A percentile compares a stretch with the other conserved stretches of the same genome.
Evolutionary conservation across 2,888 invertebrate genomes (phyloP).

Genomic region (Saturnia pavonia): DNA sequence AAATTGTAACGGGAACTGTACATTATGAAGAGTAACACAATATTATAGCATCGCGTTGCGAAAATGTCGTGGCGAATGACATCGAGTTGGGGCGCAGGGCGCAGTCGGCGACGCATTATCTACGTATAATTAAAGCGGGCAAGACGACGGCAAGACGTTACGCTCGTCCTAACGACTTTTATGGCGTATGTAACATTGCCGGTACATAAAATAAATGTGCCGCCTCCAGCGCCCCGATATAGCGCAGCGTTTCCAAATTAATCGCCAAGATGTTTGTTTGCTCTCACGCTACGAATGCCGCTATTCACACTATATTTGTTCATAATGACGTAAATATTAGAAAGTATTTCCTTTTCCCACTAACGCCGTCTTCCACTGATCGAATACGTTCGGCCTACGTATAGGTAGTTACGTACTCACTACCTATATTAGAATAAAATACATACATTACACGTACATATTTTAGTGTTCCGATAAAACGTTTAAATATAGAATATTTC

Average conservation of each 20-base stretch:
- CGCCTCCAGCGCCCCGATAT: slow-evolving; percentile 69
- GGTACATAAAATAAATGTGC: slow-evolving; percentile 81
- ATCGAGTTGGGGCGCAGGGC: slow-evolving; percentile 49
- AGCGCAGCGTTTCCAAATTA: slow-evolving; percentile 73
- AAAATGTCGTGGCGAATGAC: slow-evolving; percentile 58
- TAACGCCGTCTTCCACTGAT: slow-evolving; percentile 27
- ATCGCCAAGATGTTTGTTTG: slow-evolving; percentile 78
- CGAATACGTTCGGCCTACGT: neutral
- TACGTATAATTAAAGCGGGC: slow-evolving; percentile 79
- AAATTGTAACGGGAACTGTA: slow-evolving; percentile 36
- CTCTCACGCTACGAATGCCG: slow-evolving; percentile 64
- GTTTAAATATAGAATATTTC: too few relatives aligned
- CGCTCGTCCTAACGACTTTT: slow-evolving; percentile 80
- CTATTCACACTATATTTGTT: slow-evolving; percentile 57
- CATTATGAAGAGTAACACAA: slow-evolving; percentile 61
- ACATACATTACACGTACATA: too few relatives aligned
- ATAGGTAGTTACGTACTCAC: too few relatives aligned
- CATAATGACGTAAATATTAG: slow-evolving; percentile 62
- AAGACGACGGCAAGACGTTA: slow-evolving; percentile 80
- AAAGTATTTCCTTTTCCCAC: slow-evolving; percentile 42
- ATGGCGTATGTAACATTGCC: slow-evolving; percentile 81
- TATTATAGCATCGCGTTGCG: slow-evolving; percentile 68
- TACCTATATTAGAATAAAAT: neutral
- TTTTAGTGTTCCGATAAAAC: too few relatives aligned
- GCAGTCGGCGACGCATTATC: slow-evolving; percentile 71